Conservation (phyloP, 2,113 vertebrate genomes). For the Brachypodius melanocephalos region DNA sequence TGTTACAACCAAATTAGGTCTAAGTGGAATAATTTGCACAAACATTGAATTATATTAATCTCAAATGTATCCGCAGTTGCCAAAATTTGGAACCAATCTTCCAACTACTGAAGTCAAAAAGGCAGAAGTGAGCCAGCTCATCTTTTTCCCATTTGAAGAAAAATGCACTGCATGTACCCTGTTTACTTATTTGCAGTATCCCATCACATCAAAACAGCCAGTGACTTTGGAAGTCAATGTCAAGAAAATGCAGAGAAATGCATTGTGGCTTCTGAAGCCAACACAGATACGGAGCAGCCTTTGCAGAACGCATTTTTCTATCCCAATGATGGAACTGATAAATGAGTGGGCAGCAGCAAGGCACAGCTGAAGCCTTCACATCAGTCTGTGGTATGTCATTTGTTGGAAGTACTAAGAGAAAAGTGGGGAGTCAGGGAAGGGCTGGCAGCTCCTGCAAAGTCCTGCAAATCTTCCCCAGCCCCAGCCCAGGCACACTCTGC, state of each 20-base stretch:
- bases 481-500: not conserved
- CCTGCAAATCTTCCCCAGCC: not conserved
- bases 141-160: conserved; percentile 5
- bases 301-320: not conserved
- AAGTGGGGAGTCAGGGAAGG: not conserved
- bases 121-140: not conserved
- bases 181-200: not conserved
- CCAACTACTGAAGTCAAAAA: not conserved
- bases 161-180: not conserved
- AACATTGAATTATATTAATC: not conserved
- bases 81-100: conserved; percentile 15
- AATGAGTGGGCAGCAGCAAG: not conserved
- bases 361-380: not conserved
- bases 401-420: not conserved
- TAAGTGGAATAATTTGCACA: not conserved
- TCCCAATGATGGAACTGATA: not conserved
- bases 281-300: not conserved
- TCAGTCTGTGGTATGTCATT: not conserved
- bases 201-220: not conserved
- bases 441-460: not conserved
- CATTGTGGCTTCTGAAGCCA: not conserved
- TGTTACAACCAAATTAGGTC: not conserved
- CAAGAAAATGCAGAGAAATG: not conserved
- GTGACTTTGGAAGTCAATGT: not conserved
- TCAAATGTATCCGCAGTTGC: not conserved